Conservation (phyloP, 2,888 invertebrate species). For the Eurois occulta region DNA sequence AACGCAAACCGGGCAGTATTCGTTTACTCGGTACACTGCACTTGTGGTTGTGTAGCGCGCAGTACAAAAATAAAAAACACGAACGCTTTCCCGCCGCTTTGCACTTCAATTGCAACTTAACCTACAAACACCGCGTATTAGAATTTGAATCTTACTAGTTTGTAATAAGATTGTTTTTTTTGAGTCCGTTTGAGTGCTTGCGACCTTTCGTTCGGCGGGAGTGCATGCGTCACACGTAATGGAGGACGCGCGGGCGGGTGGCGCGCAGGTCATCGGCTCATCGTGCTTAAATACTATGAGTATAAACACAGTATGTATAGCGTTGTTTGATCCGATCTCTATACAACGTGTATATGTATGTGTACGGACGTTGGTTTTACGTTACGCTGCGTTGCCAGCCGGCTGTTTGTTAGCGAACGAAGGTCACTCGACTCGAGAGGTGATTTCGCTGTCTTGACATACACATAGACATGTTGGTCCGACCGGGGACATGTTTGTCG, state of each 20-base stretch:
- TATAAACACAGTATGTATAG: conserved; percentile 72
- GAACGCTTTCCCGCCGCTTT: conserved; percentile 82
- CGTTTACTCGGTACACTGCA: conserved; percentile 85
- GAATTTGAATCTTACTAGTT: conserved; percentile 63
- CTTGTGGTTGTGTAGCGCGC: conserved; percentile 83
- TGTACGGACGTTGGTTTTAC: conserved; percentile 78
- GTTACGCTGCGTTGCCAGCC: conserved; percentile 86
- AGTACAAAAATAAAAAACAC: conserved; percentile 84
- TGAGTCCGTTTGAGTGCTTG: conserved; percentile 63
- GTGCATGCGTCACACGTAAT: conserved; percentile 85
- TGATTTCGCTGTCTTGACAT: conserved; percentile 70
- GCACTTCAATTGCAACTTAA: conserved; percentile 70
- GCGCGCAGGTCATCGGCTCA: conserved; percentile 88
- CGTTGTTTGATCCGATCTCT: conserved; percentile 79
- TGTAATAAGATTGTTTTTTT: conserved; percentile 67
- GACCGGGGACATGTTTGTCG: conserved; percentile 38
- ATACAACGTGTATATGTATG: conserved; percentile 65
- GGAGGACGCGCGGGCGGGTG: conserved; percentile 75
- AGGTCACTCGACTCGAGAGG: conserved; percentile 83
- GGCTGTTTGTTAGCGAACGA: conserved; percentile 80
- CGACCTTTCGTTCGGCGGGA: conserved; percentile 72
- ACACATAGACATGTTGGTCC: conserved; percentile 46
- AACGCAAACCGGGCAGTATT: conserved; percentile 69
- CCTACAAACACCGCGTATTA: conserved; percentile 59
- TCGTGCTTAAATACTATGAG: conserved; percentile 81